These are phyloP conservation scores for Lissocephala sabroskyi DNA, from an alignment of 2,888 invertebrate species.

Conservation along the genomic window DNA sequence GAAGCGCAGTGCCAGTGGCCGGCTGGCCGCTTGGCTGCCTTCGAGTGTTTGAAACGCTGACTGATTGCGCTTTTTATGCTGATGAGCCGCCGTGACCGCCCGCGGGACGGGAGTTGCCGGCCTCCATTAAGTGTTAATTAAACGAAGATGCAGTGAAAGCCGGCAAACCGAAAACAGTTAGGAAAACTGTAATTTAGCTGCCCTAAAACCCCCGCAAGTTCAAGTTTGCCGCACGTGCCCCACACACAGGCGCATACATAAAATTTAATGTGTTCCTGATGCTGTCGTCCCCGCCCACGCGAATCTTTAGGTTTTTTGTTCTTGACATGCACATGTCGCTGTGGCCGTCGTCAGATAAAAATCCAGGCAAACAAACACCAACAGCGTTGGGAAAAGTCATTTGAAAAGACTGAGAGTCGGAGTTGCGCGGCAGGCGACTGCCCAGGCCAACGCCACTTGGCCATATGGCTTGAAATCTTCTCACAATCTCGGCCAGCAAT, in stretches of 20 bases:
- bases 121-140: slow-evolving; percentile 47
- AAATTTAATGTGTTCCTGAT: slow-evolving; percentile 24
- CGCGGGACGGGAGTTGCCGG: too few relatives aligned
- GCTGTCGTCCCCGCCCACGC: too few relatives aligned
- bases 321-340: slow-evolving; percentile 34
- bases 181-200: slow-evolving; percentile 38
- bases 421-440: background rate
- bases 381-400: too few relatives aligned
- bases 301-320: slow-evolving; percentile 16
- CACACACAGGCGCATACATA: slow-evolving; percentile 20
- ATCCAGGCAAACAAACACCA: too few relatives aligned
- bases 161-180: slow-evolving; percentile 49
- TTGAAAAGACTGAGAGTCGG: background rate
- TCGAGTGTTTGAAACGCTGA: slow-evolving; percentile 28
- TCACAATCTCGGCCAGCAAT: slow-evolving; percentile 37
- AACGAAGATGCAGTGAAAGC: slow-evolving; percentile 13
- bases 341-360: slow-evolving; percentile 42
- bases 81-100: too few relatives aligned
- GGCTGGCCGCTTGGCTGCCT: slow-evolving; percentile 3
- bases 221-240: slow-evolving; percentile 42
- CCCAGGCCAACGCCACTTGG: slow-evolving; percentile 7
- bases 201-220: slow-evolving; percentile 35
- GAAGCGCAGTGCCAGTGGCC: background rate
- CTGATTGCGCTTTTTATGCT: slow-evolving; percentile 35
- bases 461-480: slow-evolving; percentile 15